Base-by-base conservation (phyloP, 2,797 vertebrate genomes). In the Cuculus canorus region DNA sequence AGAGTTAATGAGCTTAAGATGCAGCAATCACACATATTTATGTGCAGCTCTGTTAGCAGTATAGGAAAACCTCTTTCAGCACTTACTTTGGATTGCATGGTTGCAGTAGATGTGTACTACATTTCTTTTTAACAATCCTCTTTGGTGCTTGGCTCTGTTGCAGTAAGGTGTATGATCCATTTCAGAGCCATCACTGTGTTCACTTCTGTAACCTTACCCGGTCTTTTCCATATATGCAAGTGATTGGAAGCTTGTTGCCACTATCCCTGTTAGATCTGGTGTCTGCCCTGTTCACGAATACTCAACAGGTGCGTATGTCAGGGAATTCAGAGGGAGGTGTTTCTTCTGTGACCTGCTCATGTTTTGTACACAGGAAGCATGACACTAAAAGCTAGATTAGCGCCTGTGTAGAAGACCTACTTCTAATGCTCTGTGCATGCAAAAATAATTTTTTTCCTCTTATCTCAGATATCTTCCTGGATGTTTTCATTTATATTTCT, bases 241-340 rank as follows among this genome's bases (percentile, higher is more conserved):
- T 71, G 75, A 33, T 41, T 52, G 85, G 88, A 93, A 83, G 25
- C 37, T 80, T 39, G 43, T 92, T 94, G 84, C 47, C 3, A 1
- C 54, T 80, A 30, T 82, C 41, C 47, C 71, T 82, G 11, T 70
- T 79, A 7, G 39, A 92, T 88, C 85, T 94, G 59, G 17, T 93
- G 76, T 84, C 94, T 71, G 70, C 53, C 69, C 41, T 54, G 52
- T 25, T 70, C 73, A 27, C 94, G 65, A 96, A 94, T 94, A 66
- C 53, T 91, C 93, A 57, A 70, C 63, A 52, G 39, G 78, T 95
- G 72, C 6, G 0, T 76, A 10, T 52, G 41, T 93, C 75, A 66
- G 37, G 90, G 71, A 68, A 65, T 96, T 94, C 71, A 73, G 21
- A 63, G 50, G 68, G 69, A 13, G 25, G 13, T 65, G 25, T 61